Evolutionary conservation across 2,888 invertebrate genomes (phyloP), one percentile per base, ranked within the genome.

Genomic region (Drosophila nigritarsus): DNA sequence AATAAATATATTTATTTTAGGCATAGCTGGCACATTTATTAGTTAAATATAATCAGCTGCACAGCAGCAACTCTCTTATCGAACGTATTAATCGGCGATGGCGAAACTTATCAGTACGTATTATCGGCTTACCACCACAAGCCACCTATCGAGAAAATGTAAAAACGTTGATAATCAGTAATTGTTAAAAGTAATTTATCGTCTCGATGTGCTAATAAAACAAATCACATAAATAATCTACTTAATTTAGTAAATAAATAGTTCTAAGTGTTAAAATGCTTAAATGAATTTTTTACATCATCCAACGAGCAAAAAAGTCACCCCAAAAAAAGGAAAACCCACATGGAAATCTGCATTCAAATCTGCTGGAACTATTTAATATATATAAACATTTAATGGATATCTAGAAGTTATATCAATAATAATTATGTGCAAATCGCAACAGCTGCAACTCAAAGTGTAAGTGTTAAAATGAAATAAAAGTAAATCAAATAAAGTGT

Each of bases 131-230:
- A 2, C 40, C 48, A 42, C 29, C 65, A 49, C 36, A 13, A 20
- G 15, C 54, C 11, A 38, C 7, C 24, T 62, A 62, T 54, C 67
- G 48, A n/a, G 8, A 36, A 59, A 50, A 55, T 66, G n/a, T 45
- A 58, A 11, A 54, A 65, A 51, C 34, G 30, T 62, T 73, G 24
- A 18, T 45, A 62, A 42, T 45, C 27, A 58, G 45, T 58, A 60
- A 20, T 38, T 55, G 32, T 29, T n/a, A 15, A 42, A 54, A 15
- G 13, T 13, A 38, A 38, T 7, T 36, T 18, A 3, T 9, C 11
- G 38, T 36, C 13, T 38, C 27, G 18, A 0, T 27, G 27, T 4
- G 13, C 18, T 27, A 13, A 27, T 27, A 38, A 11, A 27, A 18
- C 36, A 18, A 54, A 38, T 15, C 24, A 45, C 45, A 45, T 42